These are phyloP conservation scores for Autographa gamma DNA, from an alignment of 2,888 invertebrate species.

Conservation along the genomic window DNA sequence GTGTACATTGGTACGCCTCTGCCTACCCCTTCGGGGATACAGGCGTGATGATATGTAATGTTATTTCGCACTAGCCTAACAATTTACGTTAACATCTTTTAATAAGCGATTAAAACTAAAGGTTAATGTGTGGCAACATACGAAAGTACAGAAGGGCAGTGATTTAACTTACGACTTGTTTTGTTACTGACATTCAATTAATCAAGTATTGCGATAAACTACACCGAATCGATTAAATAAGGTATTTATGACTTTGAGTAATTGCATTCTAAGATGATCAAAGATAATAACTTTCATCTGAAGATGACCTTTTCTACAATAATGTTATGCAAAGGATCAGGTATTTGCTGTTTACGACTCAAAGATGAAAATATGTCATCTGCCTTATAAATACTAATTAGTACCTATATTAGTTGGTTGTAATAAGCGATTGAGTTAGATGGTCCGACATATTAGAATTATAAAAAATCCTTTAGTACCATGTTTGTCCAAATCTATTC, in stretches of 20 bases:
- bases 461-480: neutral
- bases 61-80: neutral
- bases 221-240: constrained; percentile 21
- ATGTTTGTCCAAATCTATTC: neutral
- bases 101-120: constrained; percentile 32
- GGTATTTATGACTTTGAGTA: constrained; percentile 9
- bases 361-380: too few relatives aligned
- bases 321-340: too few relatives aligned
- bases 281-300: neutral
- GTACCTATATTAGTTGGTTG: too few relatives aligned
- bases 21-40: too few relatives aligned
- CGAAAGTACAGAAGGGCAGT: constrained; percentile 6
- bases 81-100: constrained; percentile 7
- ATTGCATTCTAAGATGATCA: neutral
- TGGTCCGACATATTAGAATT: neutral
- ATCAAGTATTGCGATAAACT: constrained; percentile 1
- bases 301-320: neutral
- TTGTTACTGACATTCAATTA: constrained; percentile 8
- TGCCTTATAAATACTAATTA: too few relatives aligned
- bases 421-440: too few relatives aligned
- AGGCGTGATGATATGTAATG: too few relatives aligned
- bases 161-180: constrained; percentile 7
- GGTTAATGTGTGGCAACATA: constrained; percentile 23
- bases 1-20: too few relatives aligned
- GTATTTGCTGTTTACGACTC: too few relatives aligned